Evolutionary conservation across 1,140 invertebrate genomes (phyloP).

Genomic region (Drosophila persimilis): DNA sequence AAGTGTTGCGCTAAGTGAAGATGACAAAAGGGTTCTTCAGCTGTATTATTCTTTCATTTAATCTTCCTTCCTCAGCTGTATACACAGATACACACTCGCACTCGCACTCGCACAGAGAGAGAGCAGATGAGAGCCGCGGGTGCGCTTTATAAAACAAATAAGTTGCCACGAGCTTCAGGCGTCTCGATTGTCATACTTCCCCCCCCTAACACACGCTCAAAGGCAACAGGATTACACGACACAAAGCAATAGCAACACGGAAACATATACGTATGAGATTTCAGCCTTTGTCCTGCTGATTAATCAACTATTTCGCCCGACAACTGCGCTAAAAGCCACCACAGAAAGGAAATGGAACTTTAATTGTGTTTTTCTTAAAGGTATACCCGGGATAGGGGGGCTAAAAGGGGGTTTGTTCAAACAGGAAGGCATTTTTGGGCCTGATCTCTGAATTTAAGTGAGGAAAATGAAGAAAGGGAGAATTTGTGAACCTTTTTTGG

Average conservation of each 20-base stretch:
- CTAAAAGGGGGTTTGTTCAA: no score
- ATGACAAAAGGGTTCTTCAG: constrained; percentile 80
- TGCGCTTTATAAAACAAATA: constrained; percentile 78
- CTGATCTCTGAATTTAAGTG: no score
- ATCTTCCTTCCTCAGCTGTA: constrained; percentile 56
- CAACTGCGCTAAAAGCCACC: neutral
- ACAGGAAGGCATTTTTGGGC: fast-evolving
- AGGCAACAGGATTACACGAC: constrained; percentile 34
- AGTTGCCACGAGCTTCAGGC: constrained; percentile 61
- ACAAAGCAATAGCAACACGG: constrained; percentile 26
- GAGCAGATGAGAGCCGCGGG: constrained; percentile 53
- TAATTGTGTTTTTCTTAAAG: neutral
- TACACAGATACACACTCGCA: no score
- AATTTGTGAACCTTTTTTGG: no score
- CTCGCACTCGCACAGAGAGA: constrained; percentile 9
- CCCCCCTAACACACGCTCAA: constrained; percentile 21
- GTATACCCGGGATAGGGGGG: neutral
- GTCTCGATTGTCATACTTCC: constrained; percentile 66
- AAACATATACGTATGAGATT: neutral
- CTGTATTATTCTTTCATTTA: constrained; percentile 81
- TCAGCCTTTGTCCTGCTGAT: constrained; percentile 8
- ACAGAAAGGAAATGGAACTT: neutral
- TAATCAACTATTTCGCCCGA: neutral
- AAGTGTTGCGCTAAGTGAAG: constrained; percentile 80
- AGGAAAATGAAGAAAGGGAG: no score